phyloP scores from a whole-genome alignment of 2,113 vertebrate species.

The Channa maculata region DNA sequence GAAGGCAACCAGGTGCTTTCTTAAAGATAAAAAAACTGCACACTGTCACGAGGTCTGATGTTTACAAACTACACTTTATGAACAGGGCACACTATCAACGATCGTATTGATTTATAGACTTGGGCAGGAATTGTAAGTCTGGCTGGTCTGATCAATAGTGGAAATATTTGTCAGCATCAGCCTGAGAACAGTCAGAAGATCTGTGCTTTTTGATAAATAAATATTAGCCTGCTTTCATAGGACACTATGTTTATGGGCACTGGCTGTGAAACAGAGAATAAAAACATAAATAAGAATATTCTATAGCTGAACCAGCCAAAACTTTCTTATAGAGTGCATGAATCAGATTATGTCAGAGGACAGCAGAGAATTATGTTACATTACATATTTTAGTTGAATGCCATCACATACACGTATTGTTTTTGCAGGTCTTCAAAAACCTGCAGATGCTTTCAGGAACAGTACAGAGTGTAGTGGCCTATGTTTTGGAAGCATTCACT shows the following conservation, averaged over 20 bases:
- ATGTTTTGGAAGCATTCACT: too few relatives aligned
- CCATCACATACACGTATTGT: too few relatives aligned
- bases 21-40: constrained; percentile 34
- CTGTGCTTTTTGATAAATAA: constrained; percentile 63
- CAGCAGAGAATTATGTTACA: constrained; percentile 11
- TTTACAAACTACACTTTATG: constrained; percentile 20
- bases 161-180: constrained; percentile 54
- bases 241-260: constrained; percentile 63
- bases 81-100: constrained; percentile 14
- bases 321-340: constrained; percentile 41
- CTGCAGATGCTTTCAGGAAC: too few relatives aligned
- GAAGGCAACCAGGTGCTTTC: constrained; percentile 37
- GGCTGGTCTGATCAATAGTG: constrained; percentile 34
- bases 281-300: constrained; percentile 29
- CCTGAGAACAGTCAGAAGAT: constrained; percentile 42
- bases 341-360: constrained; percentile 55
- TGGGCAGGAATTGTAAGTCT: constrained; percentile 20
- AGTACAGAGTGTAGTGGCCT: too few relatives aligned
- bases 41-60: constrained; percentile 18
- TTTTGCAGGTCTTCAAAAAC: too few relatives aligned
- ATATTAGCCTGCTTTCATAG: constrained; percentile 61
- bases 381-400: too few relatives aligned
- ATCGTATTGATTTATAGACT: constrained; percentile 8
- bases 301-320: constrained; percentile 27
- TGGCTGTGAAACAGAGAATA: constrained; percentile 52